phyloP scores from a whole-genome alignment of 2,797 vertebrate species.

The Sparus aurata region DNA sequence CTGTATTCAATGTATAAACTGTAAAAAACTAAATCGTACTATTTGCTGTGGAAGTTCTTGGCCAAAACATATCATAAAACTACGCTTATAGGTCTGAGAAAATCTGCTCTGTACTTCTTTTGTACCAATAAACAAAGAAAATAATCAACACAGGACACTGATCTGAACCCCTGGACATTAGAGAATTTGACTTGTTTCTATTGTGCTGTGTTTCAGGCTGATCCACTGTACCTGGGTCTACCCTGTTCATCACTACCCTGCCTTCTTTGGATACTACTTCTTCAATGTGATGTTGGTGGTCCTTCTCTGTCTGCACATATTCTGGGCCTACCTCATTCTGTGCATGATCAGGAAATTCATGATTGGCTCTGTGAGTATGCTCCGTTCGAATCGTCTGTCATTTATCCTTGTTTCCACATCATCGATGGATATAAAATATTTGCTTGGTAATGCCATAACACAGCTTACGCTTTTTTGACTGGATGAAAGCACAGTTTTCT shows the following conservation, averaged over 20 bases:
- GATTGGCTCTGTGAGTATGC: slow-evolving; percentile 87
- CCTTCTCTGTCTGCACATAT: slow-evolving; percentile 90
- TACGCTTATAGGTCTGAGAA: background rate
- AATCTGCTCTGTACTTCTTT: background rate
- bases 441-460: background rate
- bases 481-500: background rate
- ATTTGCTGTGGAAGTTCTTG: background rate
- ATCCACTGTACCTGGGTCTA: slow-evolving; percentile 91
- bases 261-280: slow-evolving; percentile 92
- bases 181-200: background rate
- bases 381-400: background rate
- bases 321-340: slow-evolving; percentile 93
- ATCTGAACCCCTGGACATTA: background rate
- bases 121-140: background rate
- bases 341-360: slow-evolving; percentile 91
- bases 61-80: background rate
- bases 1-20: background rate
- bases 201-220: slow-evolving; percentile 84
- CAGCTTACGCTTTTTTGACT: background rate
- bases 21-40: background rate
- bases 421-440: background rate
- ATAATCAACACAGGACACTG: background rate
- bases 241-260: slow-evolving; percentile 85
- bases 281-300: slow-evolving; percentile 90
- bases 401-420: background rate